Evolutionary conservation across 2,113 vertebrate species (phyloP).

Genomic region (Percopsis transmontana): DNA sequence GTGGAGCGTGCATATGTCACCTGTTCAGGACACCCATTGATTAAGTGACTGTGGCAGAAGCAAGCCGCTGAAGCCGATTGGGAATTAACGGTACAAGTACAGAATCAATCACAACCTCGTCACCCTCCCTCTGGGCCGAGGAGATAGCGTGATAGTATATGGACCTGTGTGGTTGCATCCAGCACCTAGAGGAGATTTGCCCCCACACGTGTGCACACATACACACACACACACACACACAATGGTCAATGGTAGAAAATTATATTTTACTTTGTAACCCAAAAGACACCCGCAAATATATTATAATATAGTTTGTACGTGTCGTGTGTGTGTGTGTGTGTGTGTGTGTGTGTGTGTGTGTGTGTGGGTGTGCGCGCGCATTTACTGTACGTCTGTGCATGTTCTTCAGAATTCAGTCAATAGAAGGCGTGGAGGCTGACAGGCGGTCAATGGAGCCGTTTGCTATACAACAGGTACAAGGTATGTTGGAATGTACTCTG

Average conservation of each 20-base stretch:
- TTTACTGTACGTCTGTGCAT: too few species aligned
- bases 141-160: conserved; percentile 5
- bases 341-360: not conserved
- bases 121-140: conserved; percentile 6
- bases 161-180: not conserved
- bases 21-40: conserved; percentile 52
- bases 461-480: too few species aligned
- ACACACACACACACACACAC: not conserved
- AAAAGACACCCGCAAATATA: not conserved
- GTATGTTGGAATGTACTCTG: too few species aligned
- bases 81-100: conserved; percentile 30
- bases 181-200: not conserved
- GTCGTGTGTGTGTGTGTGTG: not conserved
- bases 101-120: conserved; percentile 24
- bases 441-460: too few species aligned
- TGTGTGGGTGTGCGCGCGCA: not conserved
- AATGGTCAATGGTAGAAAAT: too few species aligned
- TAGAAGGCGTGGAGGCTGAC: too few species aligned
- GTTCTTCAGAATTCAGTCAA: too few species aligned
- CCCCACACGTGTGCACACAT: not conserved
- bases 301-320: not conserved
- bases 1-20: conserved; percentile 32
- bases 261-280: not conserved
- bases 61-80: conserved; percentile 26
- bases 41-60: conserved; percentile 33